Evolutionary conservation across 2,113 vertebrate species (phyloP).

Genomic region (Siniperca chuatsi): DNA sequence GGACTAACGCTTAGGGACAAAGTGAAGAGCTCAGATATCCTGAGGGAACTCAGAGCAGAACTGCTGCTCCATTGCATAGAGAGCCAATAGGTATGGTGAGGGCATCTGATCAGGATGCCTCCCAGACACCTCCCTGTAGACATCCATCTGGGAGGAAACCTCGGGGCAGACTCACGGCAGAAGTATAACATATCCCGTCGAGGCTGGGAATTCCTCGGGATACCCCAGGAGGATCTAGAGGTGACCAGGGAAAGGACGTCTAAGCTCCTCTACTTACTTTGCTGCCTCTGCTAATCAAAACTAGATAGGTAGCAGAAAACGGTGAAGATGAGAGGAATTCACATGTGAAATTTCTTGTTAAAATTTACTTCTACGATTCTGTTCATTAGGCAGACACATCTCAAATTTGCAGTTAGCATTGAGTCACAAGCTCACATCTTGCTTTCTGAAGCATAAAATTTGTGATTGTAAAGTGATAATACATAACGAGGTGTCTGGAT

Average conservation of each 20-base stretch:
- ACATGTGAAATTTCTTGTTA: background rate
- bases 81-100: slow-evolving; percentile 5
- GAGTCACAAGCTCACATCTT: background rate
- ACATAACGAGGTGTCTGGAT: background rate
- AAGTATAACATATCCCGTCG: slow-evolving; percentile 17
- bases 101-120: slow-evolving; percentile 15
- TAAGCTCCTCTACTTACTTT: background rate
- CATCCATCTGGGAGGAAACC: slow-evolving; percentile 26
- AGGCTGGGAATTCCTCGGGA: slow-evolving; percentile 8
- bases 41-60: slow-evolving; percentile 1
- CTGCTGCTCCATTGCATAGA: slow-evolving; percentile 3
- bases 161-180: background rate
- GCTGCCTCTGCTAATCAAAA: background rate
- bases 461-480: no score
- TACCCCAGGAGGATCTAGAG: slow-evolving; percentile 11
- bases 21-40: background rate
- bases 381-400: slow-evolving; percentile 1
- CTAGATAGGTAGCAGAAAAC: slow-evolving; percentile 10
- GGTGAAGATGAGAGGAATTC: background rate
- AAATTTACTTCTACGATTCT: background rate
- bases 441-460: background rate
- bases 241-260: background rate
- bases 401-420: background rate
- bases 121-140: background rate
- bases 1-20: background rate